A percentile compares a stretch with the other conserved stretches of the same genome.
Evolutionary conservation across 1,140 invertebrate genomes (phyloP).

Genomic region (Ditylenchus dipsaci): DNA sequence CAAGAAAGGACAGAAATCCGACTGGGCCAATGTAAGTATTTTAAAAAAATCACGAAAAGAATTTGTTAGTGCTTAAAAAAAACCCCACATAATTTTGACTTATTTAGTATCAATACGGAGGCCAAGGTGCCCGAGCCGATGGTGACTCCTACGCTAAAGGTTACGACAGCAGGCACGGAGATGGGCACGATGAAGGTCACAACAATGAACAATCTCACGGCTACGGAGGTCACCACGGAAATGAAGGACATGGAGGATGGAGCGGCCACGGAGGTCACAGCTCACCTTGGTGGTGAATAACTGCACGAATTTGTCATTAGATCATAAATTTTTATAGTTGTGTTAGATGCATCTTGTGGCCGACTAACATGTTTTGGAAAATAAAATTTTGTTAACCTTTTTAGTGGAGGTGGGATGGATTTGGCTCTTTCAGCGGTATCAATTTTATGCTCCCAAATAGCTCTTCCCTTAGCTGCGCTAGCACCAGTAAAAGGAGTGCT

Average conservation of each 20-base stretch:
- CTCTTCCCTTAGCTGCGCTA: background rate
- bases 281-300: background rate
- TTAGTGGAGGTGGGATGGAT: background rate
- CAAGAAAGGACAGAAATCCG: constrained; percentile 28
- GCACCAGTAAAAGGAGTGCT: background rate
- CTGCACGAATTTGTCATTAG: too few relatives aligned
- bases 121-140: constrained; percentile 25
- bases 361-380: too few relatives aligned
- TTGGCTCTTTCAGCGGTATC: background rate
- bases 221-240: background rate
- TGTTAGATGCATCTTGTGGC: too few relatives aligned
- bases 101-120: constrained; percentile 27
- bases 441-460: background rate
- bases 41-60: background rate
- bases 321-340: too few relatives aligned
- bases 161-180: constrained; percentile 15
- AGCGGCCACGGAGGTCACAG: constrained; percentile 21
- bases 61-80: too few relatives aligned
- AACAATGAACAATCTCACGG: constrained; percentile 6
- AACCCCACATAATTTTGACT: background rate
- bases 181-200: constrained; percentile 18
- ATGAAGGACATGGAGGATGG: constrained; percentile 11
- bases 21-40: constrained; percentile 24
- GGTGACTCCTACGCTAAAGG: constrained; percentile 27
- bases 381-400: too few relatives aligned